Conservation (phyloP, 2,797 vertebrate species). For the Anniella stebbinsi region DNA sequence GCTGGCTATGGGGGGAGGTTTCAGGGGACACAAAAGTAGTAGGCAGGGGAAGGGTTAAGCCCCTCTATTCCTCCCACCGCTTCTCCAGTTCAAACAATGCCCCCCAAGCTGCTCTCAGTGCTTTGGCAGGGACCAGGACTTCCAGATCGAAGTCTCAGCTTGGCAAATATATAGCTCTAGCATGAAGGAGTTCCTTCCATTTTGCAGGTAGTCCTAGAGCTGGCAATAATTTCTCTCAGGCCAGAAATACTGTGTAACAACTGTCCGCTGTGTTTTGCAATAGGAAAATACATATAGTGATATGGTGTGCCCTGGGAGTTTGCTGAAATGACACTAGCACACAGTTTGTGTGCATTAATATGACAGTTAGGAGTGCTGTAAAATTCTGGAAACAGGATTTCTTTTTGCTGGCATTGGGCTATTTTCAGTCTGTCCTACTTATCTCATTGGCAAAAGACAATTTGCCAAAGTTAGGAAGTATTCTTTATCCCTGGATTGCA, state of each 20-base stretch:
- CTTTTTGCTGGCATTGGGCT: slow-evolving; percentile 42
- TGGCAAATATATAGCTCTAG: background rate
- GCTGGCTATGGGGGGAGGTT: no score
- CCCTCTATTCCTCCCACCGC: background rate
- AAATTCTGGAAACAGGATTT: slow-evolving; percentile 12
- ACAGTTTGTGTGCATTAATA: background rate
- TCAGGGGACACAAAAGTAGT: background rate
- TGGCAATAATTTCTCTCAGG: slow-evolving; percentile 55
- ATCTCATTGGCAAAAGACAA: slow-evolving; percentile 40
- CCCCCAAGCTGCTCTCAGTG: background rate
- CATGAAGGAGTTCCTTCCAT: slow-evolving; percentile 43
- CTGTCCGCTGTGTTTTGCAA: background rate
- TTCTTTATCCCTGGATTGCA: slow-evolving; percentile 25
- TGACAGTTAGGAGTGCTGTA: slow-evolving; percentile 41
- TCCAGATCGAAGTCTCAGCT: background rate
- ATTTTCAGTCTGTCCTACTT: slow-evolving; percentile 50
- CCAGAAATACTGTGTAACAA: background rate
- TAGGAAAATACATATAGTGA: slow-evolving; percentile 40
- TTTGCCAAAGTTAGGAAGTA: slow-evolving; percentile 18
- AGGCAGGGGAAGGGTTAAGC: background rate
- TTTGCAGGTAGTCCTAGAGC: slow-evolving; percentile 46
- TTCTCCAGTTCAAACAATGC: background rate
- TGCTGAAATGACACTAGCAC: background rate
- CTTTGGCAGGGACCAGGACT: background rate
- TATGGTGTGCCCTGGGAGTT: background rate